Percentiles rank a stretch among this genome's conserved stretches.
These are phyloP conservation scores for Myotis pilosus DNA, from an alignment of 2,797 vertebrate genomes.

Conservation along the genomic window DNA sequence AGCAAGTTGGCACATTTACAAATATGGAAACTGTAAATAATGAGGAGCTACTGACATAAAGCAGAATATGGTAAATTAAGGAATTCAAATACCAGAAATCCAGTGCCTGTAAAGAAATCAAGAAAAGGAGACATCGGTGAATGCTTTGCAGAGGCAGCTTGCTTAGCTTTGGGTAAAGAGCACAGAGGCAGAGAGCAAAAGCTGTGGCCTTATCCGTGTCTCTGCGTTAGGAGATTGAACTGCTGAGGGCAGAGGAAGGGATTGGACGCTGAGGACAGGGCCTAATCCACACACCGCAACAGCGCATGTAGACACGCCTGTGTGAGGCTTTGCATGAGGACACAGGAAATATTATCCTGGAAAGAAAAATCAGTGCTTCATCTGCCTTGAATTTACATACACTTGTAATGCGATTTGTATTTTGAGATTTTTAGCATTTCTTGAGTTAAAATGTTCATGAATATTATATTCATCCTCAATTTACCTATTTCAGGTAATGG, in stretches of 20 bases:
- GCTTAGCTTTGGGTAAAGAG: neutral
- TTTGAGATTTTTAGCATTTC: neutral
- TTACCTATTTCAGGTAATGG: neutral
- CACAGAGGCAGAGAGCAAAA: neutral
- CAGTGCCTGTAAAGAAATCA: neutral
- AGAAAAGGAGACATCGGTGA: neutral
- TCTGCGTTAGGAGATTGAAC: neutral
- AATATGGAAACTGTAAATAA: neutral
- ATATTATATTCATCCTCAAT: neutral
- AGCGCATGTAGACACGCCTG: neutral
- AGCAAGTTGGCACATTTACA: neutral
- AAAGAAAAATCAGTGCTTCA: neutral
- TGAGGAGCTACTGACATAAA: neutral
- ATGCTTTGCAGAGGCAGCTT: neutral
- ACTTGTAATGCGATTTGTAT: neutral
- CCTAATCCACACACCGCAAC: neutral
- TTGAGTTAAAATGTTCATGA: neutral
- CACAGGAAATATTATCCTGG: neutral
- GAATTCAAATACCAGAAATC: neutral
- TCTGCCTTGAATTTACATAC: neutral
- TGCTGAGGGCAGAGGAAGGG: neutral
- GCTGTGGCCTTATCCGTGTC: neutral
- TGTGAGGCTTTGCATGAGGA: neutral
- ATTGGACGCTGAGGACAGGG: neutral
- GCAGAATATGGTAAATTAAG: neutral